phyloP scores from a whole-genome alignment of 2,797 vertebrate species.

The Meriones psammophilus region DNA sequence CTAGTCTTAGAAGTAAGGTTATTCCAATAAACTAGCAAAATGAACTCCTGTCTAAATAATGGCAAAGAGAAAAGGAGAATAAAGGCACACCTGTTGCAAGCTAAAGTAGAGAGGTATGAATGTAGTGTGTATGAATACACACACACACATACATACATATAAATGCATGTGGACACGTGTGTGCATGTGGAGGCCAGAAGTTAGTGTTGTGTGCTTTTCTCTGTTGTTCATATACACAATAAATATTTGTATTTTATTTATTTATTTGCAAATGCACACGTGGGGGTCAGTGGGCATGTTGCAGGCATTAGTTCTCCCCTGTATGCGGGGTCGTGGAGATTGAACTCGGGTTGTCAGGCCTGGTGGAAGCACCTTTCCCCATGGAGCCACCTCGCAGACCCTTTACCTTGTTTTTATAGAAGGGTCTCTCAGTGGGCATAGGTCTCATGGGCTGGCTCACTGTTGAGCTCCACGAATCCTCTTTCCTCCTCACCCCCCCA shows the following conservation, averaged over 20 bases:
- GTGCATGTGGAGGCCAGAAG: not conserved
- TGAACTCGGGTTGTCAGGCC: not conserved
- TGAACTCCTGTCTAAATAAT: not conserved
- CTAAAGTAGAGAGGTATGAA: not conserved
- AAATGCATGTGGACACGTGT: not conserved
- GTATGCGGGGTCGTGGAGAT: not conserved
- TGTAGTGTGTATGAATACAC: too few species aligned
- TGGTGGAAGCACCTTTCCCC: not conserved
- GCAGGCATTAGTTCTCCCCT: not conserved
- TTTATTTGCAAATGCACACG: not conserved
- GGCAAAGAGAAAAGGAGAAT: not conserved
- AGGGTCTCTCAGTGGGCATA: not conserved
- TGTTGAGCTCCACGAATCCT: not conserved
- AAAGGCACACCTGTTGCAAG: not conserved
- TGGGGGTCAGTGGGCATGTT: too few species aligned
- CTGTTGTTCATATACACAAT: not conserved
- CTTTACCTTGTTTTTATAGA: not conserved
- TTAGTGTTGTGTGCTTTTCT: not conserved
- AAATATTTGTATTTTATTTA: not conserved
- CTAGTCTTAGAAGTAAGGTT: not conserved
- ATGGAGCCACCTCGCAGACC: not conserved
- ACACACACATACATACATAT: not conserved
- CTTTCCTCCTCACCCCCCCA: too few species aligned
- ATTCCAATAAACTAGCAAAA: not conserved
- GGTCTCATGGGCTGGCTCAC: not conserved